Evolutionary conservation across 1,140 invertebrate genomes (phyloP).

Genomic region (Battus philenor): DNA sequence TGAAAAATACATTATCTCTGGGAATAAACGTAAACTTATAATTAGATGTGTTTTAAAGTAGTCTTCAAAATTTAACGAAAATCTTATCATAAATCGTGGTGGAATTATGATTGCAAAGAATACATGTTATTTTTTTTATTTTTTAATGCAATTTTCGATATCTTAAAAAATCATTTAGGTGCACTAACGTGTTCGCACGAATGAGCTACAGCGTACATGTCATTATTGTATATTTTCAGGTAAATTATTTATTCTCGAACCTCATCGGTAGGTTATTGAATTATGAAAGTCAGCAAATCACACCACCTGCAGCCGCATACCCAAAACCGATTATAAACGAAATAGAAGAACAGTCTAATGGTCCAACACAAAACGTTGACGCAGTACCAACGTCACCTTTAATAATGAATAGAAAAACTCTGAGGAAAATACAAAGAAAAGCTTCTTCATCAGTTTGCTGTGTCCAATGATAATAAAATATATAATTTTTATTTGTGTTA

Average conservation of each 20-base stretch:
- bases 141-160: too few relatives aligned
- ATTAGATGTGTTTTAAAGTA: too few relatives aligned
- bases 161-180: too few relatives aligned
- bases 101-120: too few relatives aligned
- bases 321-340: constrained; percentile 21
- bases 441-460: constrained; percentile 62
- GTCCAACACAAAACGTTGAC: constrained; percentile 4
- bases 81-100: too few relatives aligned
- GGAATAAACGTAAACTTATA: too few relatives aligned
- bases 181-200: too few relatives aligned
- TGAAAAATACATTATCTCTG: too few relatives aligned
- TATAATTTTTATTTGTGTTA: background rate
- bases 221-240: constrained; percentile 80
- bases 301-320: constrained; percentile 20
- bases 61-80: too few relatives aligned
- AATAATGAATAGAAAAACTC: constrained; percentile 64
- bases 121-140: too few relatives aligned
- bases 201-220: too few relatives aligned
- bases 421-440: constrained; percentile 55
- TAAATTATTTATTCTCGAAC: constrained; percentile 54
- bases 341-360: constrained; percentile 12
- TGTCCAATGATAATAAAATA: constrained; percentile 53
- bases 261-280: constrained; percentile 54
- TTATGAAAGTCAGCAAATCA: constrained; percentile 29
- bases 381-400: constrained; percentile 36